Evolutionary conservation across 2,797 vertebrate genomes (phyloP), one percentile per base, ranked within the genome.

Genomic region (Malacoctenus gilli): DNA sequence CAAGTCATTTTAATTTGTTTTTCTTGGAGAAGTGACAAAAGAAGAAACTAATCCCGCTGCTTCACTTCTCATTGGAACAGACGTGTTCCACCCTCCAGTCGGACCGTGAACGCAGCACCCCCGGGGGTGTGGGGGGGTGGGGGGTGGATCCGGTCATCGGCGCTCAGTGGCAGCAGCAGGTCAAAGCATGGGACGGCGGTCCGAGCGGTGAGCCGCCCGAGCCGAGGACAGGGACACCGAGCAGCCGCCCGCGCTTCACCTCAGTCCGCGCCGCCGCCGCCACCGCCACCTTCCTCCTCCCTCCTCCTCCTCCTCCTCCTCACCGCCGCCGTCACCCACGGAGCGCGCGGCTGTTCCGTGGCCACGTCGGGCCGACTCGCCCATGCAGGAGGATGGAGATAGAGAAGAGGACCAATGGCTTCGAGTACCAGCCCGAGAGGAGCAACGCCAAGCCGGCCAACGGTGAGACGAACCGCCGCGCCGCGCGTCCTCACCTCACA

Each of bases 341-440:
- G 25, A 2, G 46, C 21, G 53, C 42, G 20, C 19, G 21, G 9
- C 30, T 6, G 25, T 34, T 18, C 28, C 40, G 60, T 19, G 65
- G 67, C 40, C 41, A 60, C 75, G 37, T 47, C 16, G 55, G 64
- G 54, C 69, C 72, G 64, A 63, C 50, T 71, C 41, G 41, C 70
- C 66, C 75, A 64, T 67, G 77, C 62, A 37, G 75, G 79, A 91
- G 84, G 81, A 93, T 93, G 92, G 92, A 93, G 85, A 61, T 91
- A 66, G 90, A 92, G 71, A 90, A 90, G 65, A 79, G 89, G 82
- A 72, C 80, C 50, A 90, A 75, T 59, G 87, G 89, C 77, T 92
- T 90, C 80, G 86, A 91, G 52, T 92, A 85, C 82, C 25, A 28
- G 9, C 63, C 87, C 60, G 89, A 92, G 72, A 83, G 81, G 68